Evolutionary conservation across 2,888 invertebrate genomes (phyloP).

Genomic region (Microctonus hyperodae): DNA sequence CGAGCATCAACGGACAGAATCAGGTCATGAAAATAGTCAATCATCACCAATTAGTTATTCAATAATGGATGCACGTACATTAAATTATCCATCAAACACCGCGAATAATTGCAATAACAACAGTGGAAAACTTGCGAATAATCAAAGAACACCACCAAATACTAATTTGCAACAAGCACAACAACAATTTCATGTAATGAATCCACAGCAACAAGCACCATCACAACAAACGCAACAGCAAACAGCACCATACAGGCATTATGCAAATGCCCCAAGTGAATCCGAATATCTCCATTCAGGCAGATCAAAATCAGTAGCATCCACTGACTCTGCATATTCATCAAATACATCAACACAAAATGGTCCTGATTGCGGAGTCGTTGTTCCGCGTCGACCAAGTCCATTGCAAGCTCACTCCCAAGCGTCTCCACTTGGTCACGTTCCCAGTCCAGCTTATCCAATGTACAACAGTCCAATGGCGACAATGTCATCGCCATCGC

Average conservation of each 20-base stretch:
- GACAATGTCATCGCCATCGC: constrained; percentile 73
- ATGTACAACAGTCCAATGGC: constrained; percentile 86
- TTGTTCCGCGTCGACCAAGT: constrained; percentile 74
- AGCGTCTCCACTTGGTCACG: constrained; percentile 77
- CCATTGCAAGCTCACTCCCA: constrained; percentile 75
- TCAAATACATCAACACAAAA: constrained; percentile 69
- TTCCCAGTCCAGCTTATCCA: constrained; percentile 81
- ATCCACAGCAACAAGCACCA: constrained; percentile 60
- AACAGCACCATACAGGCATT: constrained; percentile 69
- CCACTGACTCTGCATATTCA: constrained; percentile 71
- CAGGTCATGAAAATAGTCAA: constrained; percentile 70
- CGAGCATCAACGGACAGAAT: constrained; percentile 60
- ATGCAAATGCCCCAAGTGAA: constrained; percentile 69
- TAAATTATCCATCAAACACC: constrained; percentile 69
- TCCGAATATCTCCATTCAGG: constrained; percentile 68
- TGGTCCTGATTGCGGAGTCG: constrained; percentile 72
- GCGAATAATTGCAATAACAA: constrained; percentile 51
- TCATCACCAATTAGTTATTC: constrained; percentile 81
- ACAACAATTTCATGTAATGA: constrained; percentile 46
- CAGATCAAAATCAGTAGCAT: constrained; percentile 70
- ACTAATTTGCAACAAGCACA: constrained; percentile 53
- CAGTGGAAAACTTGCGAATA: constrained; percentile 47
- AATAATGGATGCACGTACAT: constrained; percentile 74
- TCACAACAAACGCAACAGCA: constrained; percentile 60
- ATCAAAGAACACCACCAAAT: constrained; percentile 48